These are phyloP conservation scores for Falco punctatus DNA, from an alignment of 2,113 vertebrate species.

Conservation along the genomic window DNA sequence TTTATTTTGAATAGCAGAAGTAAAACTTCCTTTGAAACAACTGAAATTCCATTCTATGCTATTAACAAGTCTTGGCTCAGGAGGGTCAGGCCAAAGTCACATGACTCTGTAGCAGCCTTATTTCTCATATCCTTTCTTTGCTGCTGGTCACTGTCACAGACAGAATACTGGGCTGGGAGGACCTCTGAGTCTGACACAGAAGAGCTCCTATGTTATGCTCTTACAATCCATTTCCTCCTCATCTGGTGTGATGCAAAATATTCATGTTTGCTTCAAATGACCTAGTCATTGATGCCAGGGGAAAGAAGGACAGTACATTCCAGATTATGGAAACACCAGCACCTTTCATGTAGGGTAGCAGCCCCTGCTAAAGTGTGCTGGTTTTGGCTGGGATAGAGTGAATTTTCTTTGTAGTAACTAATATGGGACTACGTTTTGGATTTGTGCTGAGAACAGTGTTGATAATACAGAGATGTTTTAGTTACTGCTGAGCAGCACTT, in stretches of 20 bases:
- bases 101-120: not conserved
- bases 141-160: not conserved
- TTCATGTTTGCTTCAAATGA: not conserved
- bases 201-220: not conserved
- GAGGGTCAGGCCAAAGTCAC: not conserved
- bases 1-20: not conserved
- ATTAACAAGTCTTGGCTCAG: not conserved
- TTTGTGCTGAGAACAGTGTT: too few relatives aligned
- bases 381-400: too few relatives aligned
- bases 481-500: too few relatives aligned
- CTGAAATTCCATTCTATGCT: not conserved
- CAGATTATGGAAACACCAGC: not conserved
- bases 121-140: not conserved
- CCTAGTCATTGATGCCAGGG: not conserved
- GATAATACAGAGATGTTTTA: too few relatives aligned
- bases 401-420: too few relatives aligned
- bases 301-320: not conserved
- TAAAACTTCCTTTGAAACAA: not conserved
- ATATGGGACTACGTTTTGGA: too few relatives aligned
- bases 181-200: not conserved
- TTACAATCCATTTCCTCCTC: not conserved
- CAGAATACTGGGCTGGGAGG: not conserved
- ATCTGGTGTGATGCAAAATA: not conserved
- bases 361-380: not conserved
- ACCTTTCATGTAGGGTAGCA: not conserved